Base-by-base conservation (phyloP, 2,113 vertebrate species). In the Onychostoma macrolepis region DNA sequence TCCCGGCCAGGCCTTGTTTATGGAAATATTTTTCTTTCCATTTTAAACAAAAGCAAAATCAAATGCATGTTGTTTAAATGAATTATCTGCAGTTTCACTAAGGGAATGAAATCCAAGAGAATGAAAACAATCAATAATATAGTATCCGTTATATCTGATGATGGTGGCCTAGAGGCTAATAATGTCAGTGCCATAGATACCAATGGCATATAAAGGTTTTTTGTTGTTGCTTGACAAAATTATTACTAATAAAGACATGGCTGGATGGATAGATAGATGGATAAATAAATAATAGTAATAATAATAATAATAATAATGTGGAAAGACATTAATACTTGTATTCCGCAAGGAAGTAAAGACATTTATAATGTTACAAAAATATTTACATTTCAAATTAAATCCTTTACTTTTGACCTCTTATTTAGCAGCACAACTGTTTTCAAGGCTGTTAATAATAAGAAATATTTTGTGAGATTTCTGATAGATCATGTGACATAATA, bases 1-100 rank as follows among this genome's bases (percentile, higher is more conserved):
- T 78, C 84, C 77, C 26, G 17, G 56, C 75, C 58, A n/a, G 17
- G 12, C 48, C 26, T 7, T 67, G 10, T 79, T 79, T 56, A 56
- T 56, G 21, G 4, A 56, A 79, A 56, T 53, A 78, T 79, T 79
- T 33, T 24, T 79, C 17, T 79, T 33, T 79, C 48, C 26, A 76
- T 76, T 75, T 45, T 45, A 45, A 76, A 76, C n/a, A 76, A n/a
- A 45, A 75, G 17, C 41, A 45, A 76, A 48, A 76, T 17, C 41
- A 76, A 76, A 76, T 48, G 41, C 13, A 76, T 76, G n/a, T 13
- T 43, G 71, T 76, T 76, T 76, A 41, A 76, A 76, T 17, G 6
- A 48, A 76, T 48, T 28, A 76, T 48, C n/a, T 76, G 13, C 74
- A 48, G 72, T 26, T 48, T 48, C n/a, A 76, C n/a, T 76, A 45